Base-by-base conservation (phyloP, 2,888 invertebrate genomes). In the Acanthopleura granulata region DNA sequence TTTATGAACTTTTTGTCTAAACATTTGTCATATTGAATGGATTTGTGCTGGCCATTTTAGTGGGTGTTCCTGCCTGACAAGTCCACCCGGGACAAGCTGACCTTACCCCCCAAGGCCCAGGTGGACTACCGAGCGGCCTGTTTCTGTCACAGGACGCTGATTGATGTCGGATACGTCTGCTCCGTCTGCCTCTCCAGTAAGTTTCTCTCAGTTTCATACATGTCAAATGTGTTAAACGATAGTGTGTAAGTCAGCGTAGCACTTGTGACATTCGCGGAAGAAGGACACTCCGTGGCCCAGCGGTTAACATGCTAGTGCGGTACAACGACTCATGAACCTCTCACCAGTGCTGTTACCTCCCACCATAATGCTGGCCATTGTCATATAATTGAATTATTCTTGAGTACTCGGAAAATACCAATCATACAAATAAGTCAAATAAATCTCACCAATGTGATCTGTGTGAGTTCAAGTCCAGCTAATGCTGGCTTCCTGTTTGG, bases 61-160 rank as follows among this genome's bases (percentile, higher is more conserved):
- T 97, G 98, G 97, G 95, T 98, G 14, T 98, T 98, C 89, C 92
- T 98, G 62, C 97, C 98, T 0, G 96, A 97, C 77, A 83, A 87
- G 1, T 76, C 81, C 9, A 83, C 87, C 0, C 83, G 98, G 14
- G 93, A 93, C 70, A 95, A 96, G 89, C 91, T 98, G 80, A 95
- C 97, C 0, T 90, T 97, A 71, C 98, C 98, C 0, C 96, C 97
- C 0, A 83, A 83, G 62, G 85, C 95, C 0, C 95, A 96, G 83
- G 97, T 99, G 9, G 98, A 98, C 91, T 98, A 98, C 91, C 93
- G 98, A 83, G 98, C 99, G 3, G 97, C 98, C 0, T 99, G 99
- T 91, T 99, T 99, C 92, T 99, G 99, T 88, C 99, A 99, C 90
- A 93, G 97, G 29, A 96, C 96, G 85, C 93, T 99, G 57, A 95